Evolutionary conservation across 2,797 vertebrate species (phyloP), one percentile per base, ranked within the genome.

Genomic region (Zenarchopterus dispar): DNA sequence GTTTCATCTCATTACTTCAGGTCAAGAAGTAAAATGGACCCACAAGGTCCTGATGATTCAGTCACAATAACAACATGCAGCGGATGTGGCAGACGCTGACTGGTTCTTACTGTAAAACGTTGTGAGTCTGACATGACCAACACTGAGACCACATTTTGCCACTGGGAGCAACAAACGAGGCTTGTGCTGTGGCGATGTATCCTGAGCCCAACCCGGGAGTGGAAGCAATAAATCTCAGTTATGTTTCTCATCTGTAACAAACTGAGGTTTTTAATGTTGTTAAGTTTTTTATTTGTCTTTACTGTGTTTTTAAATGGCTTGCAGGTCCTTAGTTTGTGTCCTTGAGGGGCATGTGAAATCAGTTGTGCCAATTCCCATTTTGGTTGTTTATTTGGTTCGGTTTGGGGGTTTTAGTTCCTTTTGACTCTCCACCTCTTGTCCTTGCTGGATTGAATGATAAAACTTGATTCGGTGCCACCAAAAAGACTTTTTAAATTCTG

Each of bases 191-290:
- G 26, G 67, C 65, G 66, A 69, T 62, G 67, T 60, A 70, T 70
- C 74, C 39, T 4, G 74, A 55, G 46, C 49, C 49, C 33, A 15
- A 77, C 72, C 70, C 55, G 21, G 65, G 75, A 65, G 64, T 71
- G 75, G 84, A 87, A 83, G 80, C 67, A 67, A 82, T 81, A 77
- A 74, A 78, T 80, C 67, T 67, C 60, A 66, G 61, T 76, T 75
- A 67, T 58, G 75, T 72, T 65, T 53, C 67, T 70, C 62, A 62
- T 56, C 68, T 75, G 62, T 49, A 55, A 52, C 53, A 21, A 36
- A 44, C 65, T 59, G 18, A 24, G 23, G 31, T 49, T 45, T 31
- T 10, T 18, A 18, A 43, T 39, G 6, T 61, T 45, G 44, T 54
- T 70, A 19, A 3, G 18, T 28, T 28, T 18, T 44, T 7, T 18